Percentiles rank a stretch among this genome's conserved stretches.
These are phyloP conservation scores for Sarcophaga peregrina DNA, from an alignment of 1,140 invertebrate genomes.

Conservation along the genomic window DNA sequence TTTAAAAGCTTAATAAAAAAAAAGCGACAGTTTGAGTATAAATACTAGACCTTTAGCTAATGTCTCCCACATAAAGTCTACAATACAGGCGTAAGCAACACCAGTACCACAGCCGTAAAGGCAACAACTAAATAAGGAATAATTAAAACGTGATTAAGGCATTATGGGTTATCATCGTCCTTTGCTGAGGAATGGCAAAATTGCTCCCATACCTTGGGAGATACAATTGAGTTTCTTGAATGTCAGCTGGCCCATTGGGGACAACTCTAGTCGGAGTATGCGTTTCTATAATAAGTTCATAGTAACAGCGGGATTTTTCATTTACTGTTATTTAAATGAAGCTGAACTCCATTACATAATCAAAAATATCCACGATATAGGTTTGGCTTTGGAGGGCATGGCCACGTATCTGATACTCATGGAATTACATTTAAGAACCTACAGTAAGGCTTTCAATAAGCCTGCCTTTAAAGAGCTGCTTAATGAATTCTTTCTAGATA, in stretches of 20 bases:
- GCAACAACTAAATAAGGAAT: too few relatives aligned
- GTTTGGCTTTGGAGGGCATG: conserved; percentile 55
- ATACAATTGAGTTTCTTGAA: conserved; percentile 27
- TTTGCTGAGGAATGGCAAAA: conserved; percentile 5
- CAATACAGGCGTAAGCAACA: too few relatives aligned
- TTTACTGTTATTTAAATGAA: conserved; percentile 52
- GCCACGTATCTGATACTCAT: conserved; percentile 55
- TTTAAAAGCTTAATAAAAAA: too few relatives aligned
- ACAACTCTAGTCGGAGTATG: neutral
- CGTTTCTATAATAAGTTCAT: conserved; percentile 25
- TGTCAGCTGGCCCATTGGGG: conserved; percentile 29
- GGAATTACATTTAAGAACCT: conserved; percentile 56
- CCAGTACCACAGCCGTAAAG: too few relatives aligned
- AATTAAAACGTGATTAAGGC: too few relatives aligned
- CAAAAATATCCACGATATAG: conserved; percentile 50
- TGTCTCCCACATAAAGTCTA: too few relatives aligned
- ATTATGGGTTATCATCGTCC: conserved; percentile 41
- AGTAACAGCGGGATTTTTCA: conserved; percentile 52
- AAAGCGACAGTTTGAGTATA: too few relatives aligned
- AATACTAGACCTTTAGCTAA: too few relatives aligned
- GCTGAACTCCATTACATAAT: conserved; percentile 55
- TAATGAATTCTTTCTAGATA: conserved; percentile 54
- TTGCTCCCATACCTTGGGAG: conserved; percentile 38
- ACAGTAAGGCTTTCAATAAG: conserved; percentile 53
- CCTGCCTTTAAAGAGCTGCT: conserved; percentile 50